phyloP scores from a whole-genome alignment of 2,797 vertebrate species.

The Aplochiton taeniatus region DNA sequence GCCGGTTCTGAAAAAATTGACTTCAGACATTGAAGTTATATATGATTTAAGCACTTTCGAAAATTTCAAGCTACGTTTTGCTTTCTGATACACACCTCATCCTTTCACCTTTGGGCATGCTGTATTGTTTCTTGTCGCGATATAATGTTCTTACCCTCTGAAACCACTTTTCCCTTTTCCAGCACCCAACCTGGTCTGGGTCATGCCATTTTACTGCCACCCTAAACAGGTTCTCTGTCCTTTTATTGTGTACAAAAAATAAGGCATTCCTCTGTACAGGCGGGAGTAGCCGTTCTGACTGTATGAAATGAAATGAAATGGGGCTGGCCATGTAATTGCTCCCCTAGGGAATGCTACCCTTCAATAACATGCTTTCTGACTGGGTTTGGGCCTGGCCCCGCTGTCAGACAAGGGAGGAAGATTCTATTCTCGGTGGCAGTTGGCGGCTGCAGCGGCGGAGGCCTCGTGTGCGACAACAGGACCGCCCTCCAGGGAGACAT shows the following conservation, averaged over 20 bases:
- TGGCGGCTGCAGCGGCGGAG: no score
- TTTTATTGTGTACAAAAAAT: not conserved
- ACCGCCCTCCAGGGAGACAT: slow-evolving; percentile 15
- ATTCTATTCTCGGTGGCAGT: slow-evolving; percentile 28
- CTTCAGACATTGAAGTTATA: no score
- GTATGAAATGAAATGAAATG: slow-evolving; percentile 50
- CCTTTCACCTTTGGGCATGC: not conserved
- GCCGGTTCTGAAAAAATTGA: no score
- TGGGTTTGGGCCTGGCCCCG: slow-evolving; percentile 26
- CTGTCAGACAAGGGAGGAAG: slow-evolving; percentile 18
- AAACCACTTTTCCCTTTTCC: not conserved
- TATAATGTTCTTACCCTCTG: not conserved
- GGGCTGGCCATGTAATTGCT: slow-evolving; percentile 40
- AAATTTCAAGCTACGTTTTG: no score
- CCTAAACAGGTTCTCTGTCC: not conserved
- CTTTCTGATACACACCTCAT: no score
- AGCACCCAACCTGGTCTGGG: not conserved
- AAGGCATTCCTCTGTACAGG: slow-evolving; percentile 14
- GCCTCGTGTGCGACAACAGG: slow-evolving; percentile 11
- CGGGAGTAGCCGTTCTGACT: slow-evolving; percentile 13
- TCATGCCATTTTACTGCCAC: not conserved
- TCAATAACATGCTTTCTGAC: slow-evolving; percentile 47
- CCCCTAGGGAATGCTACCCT: slow-evolving; percentile 39
- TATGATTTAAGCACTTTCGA: no score
- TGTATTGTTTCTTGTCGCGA: not conserved